These are phyloP conservation scores for Clivina fossor DNA, from an alignment of 2,888 invertebrate species.

Conservation along the genomic window DNA sequence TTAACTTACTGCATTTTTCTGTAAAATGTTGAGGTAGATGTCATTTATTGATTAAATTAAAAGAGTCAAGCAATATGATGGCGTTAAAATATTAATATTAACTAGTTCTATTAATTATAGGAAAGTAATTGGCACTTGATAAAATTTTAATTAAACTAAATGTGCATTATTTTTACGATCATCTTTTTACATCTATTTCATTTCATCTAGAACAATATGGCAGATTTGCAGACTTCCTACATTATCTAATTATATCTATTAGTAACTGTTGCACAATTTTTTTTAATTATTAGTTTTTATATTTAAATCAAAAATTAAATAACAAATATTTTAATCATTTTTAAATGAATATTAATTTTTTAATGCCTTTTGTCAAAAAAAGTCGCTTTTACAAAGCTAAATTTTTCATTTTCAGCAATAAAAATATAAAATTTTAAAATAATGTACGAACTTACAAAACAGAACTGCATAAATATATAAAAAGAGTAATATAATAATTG, in stretches of 20 bases:
- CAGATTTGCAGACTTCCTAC: slow-evolving; percentile 11
- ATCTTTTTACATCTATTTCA: slow-evolving; percentile 24
- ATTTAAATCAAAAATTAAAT: no score
- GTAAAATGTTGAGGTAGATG: slow-evolving; percentile 17
- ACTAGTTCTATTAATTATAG: slow-evolving; percentile 1
- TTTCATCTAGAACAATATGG: slow-evolving; percentile 30
- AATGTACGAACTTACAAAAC: no score
- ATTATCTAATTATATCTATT: slow-evolving; percentile 4
- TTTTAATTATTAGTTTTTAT: not conserved
- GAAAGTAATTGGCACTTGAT: slow-evolving; percentile 14
- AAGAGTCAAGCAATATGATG: slow-evolving; percentile 3
- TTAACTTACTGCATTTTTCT: slow-evolving; percentile 13
- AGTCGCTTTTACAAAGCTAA: no score
- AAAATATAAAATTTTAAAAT: no score
- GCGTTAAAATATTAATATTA: slow-evolving; percentile 6
- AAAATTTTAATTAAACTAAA: slow-evolving; percentile 13
- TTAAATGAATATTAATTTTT: no score
- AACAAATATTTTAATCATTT: no score
- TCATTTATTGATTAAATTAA: slow-evolving; percentile 25
- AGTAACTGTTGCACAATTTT: no score
- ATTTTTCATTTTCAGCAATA: no score
- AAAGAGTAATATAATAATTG: no score
- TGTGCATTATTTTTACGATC: slow-evolving; percentile 10
- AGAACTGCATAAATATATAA: no score
- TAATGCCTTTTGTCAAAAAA: no score